Conservation (phyloP, 2,797 vertebrate species). For the Phalanger gymnotis region DNA sequence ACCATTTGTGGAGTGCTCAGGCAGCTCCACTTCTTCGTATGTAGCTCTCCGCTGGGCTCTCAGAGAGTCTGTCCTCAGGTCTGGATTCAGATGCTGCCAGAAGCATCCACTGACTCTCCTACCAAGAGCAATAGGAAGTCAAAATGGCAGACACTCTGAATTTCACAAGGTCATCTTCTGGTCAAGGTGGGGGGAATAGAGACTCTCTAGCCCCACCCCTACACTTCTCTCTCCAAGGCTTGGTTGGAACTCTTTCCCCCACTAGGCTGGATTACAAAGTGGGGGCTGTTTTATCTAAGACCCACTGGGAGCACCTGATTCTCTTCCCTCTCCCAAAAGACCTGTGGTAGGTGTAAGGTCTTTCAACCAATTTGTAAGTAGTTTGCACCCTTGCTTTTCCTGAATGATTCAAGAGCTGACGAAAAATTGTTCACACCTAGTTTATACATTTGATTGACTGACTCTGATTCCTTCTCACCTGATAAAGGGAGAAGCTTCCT, state of each 20-base stretch:
- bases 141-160: not conserved
- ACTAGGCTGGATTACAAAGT: not conserved
- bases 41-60: not conserved
- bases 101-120: not conserved
- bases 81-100: not conserved
- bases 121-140: not conserved
- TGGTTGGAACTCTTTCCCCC: not conserved
- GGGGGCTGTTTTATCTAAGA: not conserved
- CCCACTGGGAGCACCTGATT: not conserved
- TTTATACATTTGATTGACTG: too few species aligned
- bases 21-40: not conserved
- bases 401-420: not conserved
- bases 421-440: not conserved
- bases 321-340: not conserved
- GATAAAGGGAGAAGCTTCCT: not conserved
- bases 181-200: not conserved
- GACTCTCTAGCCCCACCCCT: not conserved
- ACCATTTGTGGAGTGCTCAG: not conserved
- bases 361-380: too few species aligned
- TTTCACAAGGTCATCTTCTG: not conserved
- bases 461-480: too few species aligned
- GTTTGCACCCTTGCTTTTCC: not conserved
- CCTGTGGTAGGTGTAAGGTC: too few species aligned
- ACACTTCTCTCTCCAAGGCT: not conserved
- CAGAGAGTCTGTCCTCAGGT: not conserved